A percentile compares a stretch with the other conserved stretches of the same genome.
These are phyloP conservation scores for Alosa alosa DNA, from an alignment of 2,113 vertebrate species.

Conservation along the genomic window DNA sequence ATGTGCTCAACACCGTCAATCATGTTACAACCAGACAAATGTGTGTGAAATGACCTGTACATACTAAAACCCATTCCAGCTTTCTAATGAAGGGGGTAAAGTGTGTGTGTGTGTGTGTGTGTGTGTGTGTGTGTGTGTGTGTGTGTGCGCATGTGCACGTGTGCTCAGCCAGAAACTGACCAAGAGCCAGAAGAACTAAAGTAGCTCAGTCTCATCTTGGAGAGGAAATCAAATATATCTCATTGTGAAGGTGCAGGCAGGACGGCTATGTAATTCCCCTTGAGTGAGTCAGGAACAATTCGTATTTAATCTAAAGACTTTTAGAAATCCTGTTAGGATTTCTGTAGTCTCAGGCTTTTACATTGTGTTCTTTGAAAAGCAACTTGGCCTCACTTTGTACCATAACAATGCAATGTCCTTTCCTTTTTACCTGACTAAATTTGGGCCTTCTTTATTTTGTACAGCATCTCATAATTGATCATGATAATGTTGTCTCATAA, in stretches of 20 bases:
- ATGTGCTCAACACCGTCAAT: neutral
- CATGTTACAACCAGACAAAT: neutral
- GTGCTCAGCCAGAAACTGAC: neutral
- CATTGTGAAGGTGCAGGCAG: neutral
- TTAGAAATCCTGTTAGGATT: neutral
- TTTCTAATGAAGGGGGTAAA: neutral
- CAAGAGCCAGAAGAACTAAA: neutral
- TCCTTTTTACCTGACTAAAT: neutral
- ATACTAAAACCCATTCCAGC: constrained; percentile 41
- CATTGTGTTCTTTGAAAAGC: neutral
- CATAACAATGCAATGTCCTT: neutral
- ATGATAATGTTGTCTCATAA: neutral
- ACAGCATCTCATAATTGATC: neutral
- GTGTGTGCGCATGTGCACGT: neutral
- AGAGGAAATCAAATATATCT: neutral
- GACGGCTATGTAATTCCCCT: neutral
- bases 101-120: neutral
- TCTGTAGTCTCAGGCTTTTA: neutral
- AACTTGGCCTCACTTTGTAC: neutral
- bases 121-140: neutral
- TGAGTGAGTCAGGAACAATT: neutral
- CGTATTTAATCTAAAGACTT: neutral
- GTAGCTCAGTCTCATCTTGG: neutral
- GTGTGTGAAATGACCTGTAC: constrained; percentile 21
- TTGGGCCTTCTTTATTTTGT: constrained; percentile 6